These are phyloP conservation scores for Podarcis siculus DNA, from an alignment of 2,797 vertebrate species.

Conservation along the genomic window DNA sequence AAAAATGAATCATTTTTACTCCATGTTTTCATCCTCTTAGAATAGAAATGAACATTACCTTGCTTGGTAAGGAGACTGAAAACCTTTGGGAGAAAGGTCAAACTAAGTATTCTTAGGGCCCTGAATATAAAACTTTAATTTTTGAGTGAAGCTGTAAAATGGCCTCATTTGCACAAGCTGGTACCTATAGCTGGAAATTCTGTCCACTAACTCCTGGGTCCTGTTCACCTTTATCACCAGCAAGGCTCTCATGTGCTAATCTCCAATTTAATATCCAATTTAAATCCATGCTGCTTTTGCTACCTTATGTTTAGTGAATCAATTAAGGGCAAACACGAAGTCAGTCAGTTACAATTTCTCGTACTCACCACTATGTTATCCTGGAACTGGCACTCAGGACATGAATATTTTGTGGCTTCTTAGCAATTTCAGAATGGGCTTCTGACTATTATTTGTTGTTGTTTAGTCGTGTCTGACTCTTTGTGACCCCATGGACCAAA, in stretches of 20 bases:
- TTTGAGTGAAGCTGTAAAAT: neutral
- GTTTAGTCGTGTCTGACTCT: too few relatives aligned
- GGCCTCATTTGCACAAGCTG: neutral
- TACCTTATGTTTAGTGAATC: neutral
- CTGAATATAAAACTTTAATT: neutral
- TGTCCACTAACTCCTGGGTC: too few relatives aligned
- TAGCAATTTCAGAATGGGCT: neutral
- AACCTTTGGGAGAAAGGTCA: neutral
- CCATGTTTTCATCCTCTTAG: neutral
- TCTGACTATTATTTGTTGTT: neutral
- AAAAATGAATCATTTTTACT: neutral
- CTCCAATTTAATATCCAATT: neutral
- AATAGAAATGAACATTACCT: neutral
- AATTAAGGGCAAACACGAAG: neutral
- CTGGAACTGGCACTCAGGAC: neutral
- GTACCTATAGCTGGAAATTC: neutral
- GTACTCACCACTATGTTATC: neutral
- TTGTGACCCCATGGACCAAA: too few relatives aligned
- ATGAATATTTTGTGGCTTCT: neutral
- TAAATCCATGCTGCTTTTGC: neutral
- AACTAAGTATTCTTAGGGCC: neutral
- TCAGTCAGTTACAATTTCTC: neutral
- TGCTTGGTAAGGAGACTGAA: neutral
- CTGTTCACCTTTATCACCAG: neutral
- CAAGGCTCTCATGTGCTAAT: neutral